phyloP scores from a whole-genome alignment of 2,888 invertebrate species.

The Nymphalis urticae region DNA sequence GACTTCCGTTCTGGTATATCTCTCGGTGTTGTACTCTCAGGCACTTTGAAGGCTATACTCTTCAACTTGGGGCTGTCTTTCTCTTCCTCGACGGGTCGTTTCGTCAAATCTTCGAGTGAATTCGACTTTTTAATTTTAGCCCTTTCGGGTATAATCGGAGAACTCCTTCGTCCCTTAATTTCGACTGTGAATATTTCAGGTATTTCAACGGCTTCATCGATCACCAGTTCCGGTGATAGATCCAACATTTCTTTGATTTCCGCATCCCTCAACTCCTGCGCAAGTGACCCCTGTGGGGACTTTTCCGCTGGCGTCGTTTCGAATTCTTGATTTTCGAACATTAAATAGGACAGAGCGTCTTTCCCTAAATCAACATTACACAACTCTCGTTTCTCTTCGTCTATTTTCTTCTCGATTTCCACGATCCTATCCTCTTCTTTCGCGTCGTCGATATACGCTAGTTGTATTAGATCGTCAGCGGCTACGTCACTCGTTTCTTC shows the following conservation, averaged over 20 bases:
- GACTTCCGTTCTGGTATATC: constrained; percentile 68
- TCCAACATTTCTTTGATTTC: constrained; percentile 67
- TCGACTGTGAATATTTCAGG: constrained; percentile 61
- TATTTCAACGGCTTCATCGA: constrained; percentile 63
- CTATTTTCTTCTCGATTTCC: constrained; percentile 37
- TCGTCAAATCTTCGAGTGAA: constrained; percentile 66
- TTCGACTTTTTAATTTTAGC: constrained; percentile 71
- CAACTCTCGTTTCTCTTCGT: constrained; percentile 38
- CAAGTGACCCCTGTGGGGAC: constrained; percentile 54
- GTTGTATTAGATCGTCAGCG: constrained; percentile 51
- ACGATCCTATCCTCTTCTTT: constrained; percentile 51
- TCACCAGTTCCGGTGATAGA: constrained; percentile 69
- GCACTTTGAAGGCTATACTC: constrained; percentile 70
- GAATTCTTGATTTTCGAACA: constrained; percentile 62
- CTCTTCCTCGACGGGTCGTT: constrained; percentile 47
- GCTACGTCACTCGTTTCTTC: constrained; percentile 67
- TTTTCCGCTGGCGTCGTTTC: constrained; percentile 45
- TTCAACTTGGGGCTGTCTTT: constrained; percentile 61
- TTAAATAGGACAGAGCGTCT: constrained; percentile 70
- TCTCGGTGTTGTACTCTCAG: constrained; percentile 66
- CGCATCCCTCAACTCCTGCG: constrained; percentile 67
- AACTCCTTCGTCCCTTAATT: constrained; percentile 53
- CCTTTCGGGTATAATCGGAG: constrained; percentile 66
- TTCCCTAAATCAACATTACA: constrained; percentile 67
- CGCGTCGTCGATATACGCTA: constrained; percentile 63